Evolutionary conservation across 2,113 vertebrate genomes (phyloP).

Genomic region (Prunella fulvescens): DNA sequence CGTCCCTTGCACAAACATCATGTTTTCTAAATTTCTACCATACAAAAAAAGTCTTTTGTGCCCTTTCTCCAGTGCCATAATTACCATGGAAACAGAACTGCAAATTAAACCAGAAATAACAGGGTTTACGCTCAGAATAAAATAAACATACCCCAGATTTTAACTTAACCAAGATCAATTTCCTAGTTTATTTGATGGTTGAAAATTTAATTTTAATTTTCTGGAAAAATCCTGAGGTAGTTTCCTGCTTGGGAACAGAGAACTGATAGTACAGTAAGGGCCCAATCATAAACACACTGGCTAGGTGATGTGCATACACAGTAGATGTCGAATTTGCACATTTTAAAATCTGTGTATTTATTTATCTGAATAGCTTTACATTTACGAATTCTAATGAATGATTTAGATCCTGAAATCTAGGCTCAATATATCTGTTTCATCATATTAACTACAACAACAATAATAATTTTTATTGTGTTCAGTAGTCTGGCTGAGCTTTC

Average conservation of each 20-base stretch:
- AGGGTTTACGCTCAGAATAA: conserved; percentile 56
- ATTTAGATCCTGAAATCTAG: neutral
- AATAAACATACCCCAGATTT: conserved; percentile 51
- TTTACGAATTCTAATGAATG: neutral
- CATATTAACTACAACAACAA: neutral
- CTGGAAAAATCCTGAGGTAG: neutral
- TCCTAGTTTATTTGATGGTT: neutral
- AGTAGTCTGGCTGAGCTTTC: neutral
- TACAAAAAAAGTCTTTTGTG: conserved; percentile 36
- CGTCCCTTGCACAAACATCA: neutral
- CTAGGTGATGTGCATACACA: neutral
- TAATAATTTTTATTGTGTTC: neutral
- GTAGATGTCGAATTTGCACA: neutral
- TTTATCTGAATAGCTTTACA: neutral
- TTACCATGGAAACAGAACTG: conserved; percentile 76
- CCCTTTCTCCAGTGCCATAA: conserved; percentile 61
- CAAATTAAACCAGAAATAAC: conserved; percentile 71
- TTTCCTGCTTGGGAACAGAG: neutral
- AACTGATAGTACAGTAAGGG: neutral
- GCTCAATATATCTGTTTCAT: neutral
- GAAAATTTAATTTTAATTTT: neutral
- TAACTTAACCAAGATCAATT: conserved; percentile 28
- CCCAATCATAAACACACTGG: neutral
- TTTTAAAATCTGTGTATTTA: neutral
- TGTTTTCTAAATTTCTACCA: conserved; percentile 40